Percentiles rank a stretch among this genome's conserved stretches.
Evolutionary conservation across 1,140 invertebrate genomes (phyloP).

Genomic region (roundworm (Caenorhabditis elegans)): WBcel235 BX284606.5:7223001-7223500

Average conservation of each 20-base stretch:
- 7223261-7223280: conserved; percentile 1
- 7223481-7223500: not conserved
- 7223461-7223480: not conserved
- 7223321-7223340: not conserved
- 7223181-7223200: conserved; percentile 26
- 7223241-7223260: not conserved
- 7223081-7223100: not conserved
- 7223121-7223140: not conserved
- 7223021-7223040: conserved; percentile 8
- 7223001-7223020: not conserved
- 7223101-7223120: conserved; percentile 30
- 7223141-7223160: not conserved
- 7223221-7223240: not conserved
- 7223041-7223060: conserved; percentile 30
- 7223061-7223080: not conserved
- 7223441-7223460: not conserved
- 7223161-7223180: conserved; percentile 21
- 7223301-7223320: not conserved
- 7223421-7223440: not conserved
- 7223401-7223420: not conserved
- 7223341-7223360: not conserved
- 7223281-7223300: not conserved
- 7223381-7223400: conserved; percentile 3
- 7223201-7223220: not conserved
- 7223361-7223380: not conserved